phyloP scores from a whole-genome alignment of 1,140 invertebrate species.

The Arctopsyche grandis region DNA sequence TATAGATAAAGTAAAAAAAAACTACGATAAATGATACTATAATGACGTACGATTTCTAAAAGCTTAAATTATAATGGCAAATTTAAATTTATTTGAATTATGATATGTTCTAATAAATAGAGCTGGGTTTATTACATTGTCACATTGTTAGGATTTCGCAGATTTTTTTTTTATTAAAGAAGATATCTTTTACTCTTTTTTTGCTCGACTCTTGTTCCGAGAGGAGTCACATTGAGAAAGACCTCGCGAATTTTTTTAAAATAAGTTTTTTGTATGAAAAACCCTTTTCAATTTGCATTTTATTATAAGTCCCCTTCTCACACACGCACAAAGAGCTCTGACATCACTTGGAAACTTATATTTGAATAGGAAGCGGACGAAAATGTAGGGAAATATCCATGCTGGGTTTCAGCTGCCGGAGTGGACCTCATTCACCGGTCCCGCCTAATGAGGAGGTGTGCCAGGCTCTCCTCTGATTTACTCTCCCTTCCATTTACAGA shows the following conservation, averaged over 20 bases:
- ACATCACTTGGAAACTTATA: neutral
- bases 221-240: neutral
- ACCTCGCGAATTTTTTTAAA: neutral
- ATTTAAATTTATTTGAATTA: no score
- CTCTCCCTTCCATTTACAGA: neutral
- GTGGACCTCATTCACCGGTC: neutral
- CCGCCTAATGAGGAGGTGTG: conserved; percentile 21
- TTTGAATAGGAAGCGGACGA: neutral
- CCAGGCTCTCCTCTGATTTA: conserved; percentile 9
- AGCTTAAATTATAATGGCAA: no score
- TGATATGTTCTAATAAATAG: no score
- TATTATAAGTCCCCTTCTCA: neutral
- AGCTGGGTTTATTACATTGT: no score
- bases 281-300: conserved; percentile 27
- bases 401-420: neutral
- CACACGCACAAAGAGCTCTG: neutral
- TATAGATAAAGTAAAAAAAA: no score
- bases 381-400: neutral
- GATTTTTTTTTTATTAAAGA: neutral
- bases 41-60: no score
- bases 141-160: no score
- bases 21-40: no score
- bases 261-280: neutral
- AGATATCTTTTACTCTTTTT: neutral
- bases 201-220: neutral